Percentiles rank a stretch among this genome's conserved stretches.
Evolutionary conservation across 2,113 vertebrate species (phyloP).

Genomic region (Caranx ignobilis): DNA sequence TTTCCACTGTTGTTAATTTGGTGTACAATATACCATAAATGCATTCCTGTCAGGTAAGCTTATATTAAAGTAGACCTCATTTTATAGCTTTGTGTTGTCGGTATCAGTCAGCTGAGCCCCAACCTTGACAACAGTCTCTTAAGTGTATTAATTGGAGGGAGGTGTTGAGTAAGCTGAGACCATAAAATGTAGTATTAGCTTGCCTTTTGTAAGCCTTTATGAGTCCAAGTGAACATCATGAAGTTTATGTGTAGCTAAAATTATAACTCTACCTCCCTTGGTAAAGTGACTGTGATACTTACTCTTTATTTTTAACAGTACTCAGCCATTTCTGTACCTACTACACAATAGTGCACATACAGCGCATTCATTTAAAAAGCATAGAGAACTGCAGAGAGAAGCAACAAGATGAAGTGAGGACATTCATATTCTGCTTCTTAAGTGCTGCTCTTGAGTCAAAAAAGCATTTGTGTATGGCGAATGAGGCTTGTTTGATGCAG

Average conservation of each 20-base stretch:
- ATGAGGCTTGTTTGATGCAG: not conserved
- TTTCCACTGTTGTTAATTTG: no score
- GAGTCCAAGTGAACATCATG: not conserved
- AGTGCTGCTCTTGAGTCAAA: slow-evolving; percentile 17
- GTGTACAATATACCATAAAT: not conserved
- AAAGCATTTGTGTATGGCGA: not conserved
- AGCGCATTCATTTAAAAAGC: not conserved
- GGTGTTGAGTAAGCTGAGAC: not conserved
- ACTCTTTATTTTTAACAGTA: not conserved
- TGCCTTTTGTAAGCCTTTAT: not conserved
- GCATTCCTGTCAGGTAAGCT: not conserved
- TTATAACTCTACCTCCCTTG: not conserved
- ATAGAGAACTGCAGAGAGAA: not conserved
- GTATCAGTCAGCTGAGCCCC: not conserved
- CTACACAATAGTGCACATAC: not conserved
- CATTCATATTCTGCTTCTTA: not conserved
- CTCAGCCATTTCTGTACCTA: not conserved
- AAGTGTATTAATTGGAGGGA: not conserved
- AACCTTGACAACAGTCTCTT: not conserved
- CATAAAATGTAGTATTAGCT: not conserved
- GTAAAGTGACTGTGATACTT: not conserved
- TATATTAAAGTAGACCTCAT: not conserved
- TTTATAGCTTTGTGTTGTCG: not conserved
- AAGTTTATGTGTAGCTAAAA: not conserved
- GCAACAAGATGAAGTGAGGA: not conserved